Conservation (phyloP, 1,140 invertebrate species). For the Danaus melanippus region DNA sequence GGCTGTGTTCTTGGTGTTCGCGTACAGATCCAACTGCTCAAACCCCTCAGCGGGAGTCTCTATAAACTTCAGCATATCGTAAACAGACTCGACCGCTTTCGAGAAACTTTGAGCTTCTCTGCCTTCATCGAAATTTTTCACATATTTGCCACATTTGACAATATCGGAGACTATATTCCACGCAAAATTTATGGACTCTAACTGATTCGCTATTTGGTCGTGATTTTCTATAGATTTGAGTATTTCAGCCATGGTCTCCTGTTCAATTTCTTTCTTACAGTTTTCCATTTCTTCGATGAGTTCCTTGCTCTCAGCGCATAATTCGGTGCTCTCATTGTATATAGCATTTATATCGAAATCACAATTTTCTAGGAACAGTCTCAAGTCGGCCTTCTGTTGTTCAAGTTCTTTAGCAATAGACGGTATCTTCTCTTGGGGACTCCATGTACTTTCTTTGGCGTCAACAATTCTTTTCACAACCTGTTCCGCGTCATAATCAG, state of each 20-base stretch:
- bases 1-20: conserved; percentile 54
- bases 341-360: conserved; percentile 71
- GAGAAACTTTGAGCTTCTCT: conserved; percentile 57
- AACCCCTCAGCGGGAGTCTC: conserved; percentile 66
- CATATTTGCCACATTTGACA: conserved; percentile 66
- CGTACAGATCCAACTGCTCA: conserved; percentile 67
- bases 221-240: conserved; percentile 72
- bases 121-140: conserved; percentile 66
- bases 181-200: conserved; percentile 70
- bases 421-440: conserved; percentile 67
- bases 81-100: conserved; percentile 67
- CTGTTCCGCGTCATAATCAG: conserved; percentile 41
- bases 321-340: conserved; percentile 65
- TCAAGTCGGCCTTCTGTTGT: conserved; percentile 71
- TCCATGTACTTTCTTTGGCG: conserved; percentile 40
- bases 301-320: conserved; percentile 64
- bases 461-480: conserved; percentile 43
- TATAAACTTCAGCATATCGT: conserved; percentile 64
- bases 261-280: conserved; percentile 71
- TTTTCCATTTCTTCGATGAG: conserved; percentile 66
- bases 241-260: conserved; percentile 74
- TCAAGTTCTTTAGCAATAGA: conserved; percentile 72
- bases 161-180: conserved; percentile 70
- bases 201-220: conserved; percentile 65
- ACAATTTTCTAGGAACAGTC: conserved; percentile 70